These are phyloP conservation scores for Eupithecia pulchellata DNA, from an alignment of 2,888 invertebrate species.

Conservation along the genomic window DNA sequence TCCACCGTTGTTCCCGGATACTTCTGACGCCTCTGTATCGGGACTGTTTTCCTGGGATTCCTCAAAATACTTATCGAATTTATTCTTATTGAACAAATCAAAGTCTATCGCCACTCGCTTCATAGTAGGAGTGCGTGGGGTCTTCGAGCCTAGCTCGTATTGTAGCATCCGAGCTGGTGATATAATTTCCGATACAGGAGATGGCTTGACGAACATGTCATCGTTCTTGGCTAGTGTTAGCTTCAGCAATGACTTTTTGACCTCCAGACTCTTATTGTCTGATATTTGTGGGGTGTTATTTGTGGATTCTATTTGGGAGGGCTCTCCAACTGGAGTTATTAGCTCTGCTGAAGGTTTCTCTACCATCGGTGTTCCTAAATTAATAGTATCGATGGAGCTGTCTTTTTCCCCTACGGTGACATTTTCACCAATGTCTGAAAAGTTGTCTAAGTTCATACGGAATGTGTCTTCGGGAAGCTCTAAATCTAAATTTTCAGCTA, in stretches of 20 bases:
- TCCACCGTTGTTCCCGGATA: neutral
- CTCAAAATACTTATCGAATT: conserved; percentile 67
- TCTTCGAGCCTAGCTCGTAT: conserved; percentile 66
- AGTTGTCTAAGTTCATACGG: conserved; percentile 73
- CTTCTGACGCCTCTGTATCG: conserved; percentile 40
- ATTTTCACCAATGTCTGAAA: conserved; percentile 74
- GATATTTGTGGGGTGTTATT: conserved; percentile 61
- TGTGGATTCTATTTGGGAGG: conserved; percentile 58
- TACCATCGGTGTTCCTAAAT: conserved; percentile 51
- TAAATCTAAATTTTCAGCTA: conserved; percentile 66
- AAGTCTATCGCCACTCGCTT: conserved; percentile 77
- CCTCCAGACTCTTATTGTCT: conserved; percentile 45
- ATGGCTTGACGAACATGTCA: conserved; percentile 73
- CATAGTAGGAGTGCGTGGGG: conserved; percentile 75
- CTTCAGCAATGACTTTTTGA: conserved; percentile 62
- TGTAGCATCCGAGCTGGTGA: conserved; percentile 80
- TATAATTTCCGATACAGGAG: conserved; percentile 72
- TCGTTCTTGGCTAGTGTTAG: conserved; percentile 66
- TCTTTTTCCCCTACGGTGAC: conserved; percentile 69
- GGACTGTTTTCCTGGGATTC: conserved; percentile 43
- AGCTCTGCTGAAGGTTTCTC: conserved; percentile 43
- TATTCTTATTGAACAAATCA: conserved; percentile 74
- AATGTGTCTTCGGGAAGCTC: conserved; percentile 76
- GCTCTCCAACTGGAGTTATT: conserved; percentile 48
- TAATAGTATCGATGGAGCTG: conserved; percentile 58